Evolutionary conservation across 2,797 vertebrate species (phyloP).

Genomic region (Arnoldichthys spilopterus): DNA sequence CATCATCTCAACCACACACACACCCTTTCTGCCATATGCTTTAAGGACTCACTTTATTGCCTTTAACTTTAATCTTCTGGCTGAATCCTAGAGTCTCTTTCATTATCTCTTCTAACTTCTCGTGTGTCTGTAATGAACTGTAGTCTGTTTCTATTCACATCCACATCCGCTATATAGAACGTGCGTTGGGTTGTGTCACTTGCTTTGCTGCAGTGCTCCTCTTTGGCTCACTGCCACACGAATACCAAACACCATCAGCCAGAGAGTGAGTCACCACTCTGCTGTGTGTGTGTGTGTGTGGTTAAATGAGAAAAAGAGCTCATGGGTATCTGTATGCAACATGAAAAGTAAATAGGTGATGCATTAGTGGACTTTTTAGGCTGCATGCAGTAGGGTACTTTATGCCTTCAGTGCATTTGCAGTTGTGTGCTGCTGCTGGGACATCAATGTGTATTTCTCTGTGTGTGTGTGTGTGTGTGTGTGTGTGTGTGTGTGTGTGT

Average conservation of each 20-base stretch:
- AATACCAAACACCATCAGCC: constrained; percentile 62
- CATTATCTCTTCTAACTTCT: background rate
- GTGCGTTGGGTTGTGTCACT: constrained; percentile 15
- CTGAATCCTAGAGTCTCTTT: background rate
- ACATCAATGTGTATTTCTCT: background rate
- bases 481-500: background rate
- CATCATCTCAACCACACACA: constrained; percentile 22
- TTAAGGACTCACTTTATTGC: constrained; percentile 8
- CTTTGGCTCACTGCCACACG: constrained; percentile 52
- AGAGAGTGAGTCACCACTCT: constrained; percentile 45
- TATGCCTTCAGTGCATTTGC: background rate
- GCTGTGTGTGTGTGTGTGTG: constrained; percentile 23
- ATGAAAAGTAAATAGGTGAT: background rate
- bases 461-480: background rate
- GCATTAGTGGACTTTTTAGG: background rate
- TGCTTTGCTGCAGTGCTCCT: constrained; percentile 54
- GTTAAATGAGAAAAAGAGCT: background rate
- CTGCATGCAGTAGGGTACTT: background rate
- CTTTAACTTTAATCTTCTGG: background rate
- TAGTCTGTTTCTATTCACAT: background rate
- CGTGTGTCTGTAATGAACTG: too few species aligned
- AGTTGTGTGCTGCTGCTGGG: background rate
- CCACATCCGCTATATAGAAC: background rate
- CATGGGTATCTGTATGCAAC: background rate
- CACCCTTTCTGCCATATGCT: constrained; percentile 30